These are phyloP conservation scores for Cryptotis parvus DNA, from an alignment of 2,113 vertebrate genomes.

Conservation along the genomic window DNA sequence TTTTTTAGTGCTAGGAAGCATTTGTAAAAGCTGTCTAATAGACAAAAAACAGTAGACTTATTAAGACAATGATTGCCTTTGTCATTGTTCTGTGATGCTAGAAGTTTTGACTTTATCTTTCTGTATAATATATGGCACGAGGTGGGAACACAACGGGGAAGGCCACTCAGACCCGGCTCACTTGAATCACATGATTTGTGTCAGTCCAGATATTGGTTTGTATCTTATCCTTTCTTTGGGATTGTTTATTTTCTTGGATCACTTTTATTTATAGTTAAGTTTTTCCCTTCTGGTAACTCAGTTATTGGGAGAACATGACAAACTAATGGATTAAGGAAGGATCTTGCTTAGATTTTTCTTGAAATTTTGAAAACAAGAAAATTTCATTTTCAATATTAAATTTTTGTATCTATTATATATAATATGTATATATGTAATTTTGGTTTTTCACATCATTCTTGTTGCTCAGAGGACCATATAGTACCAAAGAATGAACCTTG, in stretches of 20 bases:
- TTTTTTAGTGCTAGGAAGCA: background rate
- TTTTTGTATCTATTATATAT: too few species aligned
- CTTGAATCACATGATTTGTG: background rate
- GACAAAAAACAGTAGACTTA: background rate
- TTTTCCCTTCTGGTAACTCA: background rate
- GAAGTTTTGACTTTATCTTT: background rate
- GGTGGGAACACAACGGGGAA: slow-evolving; percentile 28
- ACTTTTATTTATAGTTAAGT: slow-evolving; percentile 5
- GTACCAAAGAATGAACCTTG: too few species aligned
- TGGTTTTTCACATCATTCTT: too few species aligned
- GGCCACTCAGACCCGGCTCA: slow-evolving; percentile 30
- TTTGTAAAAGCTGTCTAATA: slow-evolving; percentile 19
- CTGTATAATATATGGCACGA: slow-evolving; percentile 27
- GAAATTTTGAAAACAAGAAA: background rate
- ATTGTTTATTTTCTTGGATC: slow-evolving; percentile 21
- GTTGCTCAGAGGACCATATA: too few species aligned
- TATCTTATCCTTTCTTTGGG: background rate
- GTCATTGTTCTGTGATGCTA: slow-evolving; percentile 10
- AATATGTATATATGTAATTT: too few species aligned
- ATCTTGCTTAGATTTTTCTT: background rate
- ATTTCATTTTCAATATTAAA: background rate
- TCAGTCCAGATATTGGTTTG: background rate
- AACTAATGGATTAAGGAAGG: background rate
- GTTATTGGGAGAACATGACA: background rate
- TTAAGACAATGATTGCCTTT: slow-evolving; percentile 23